Evolutionary conservation across 2,797 vertebrate genomes (phyloP).

Genomic region (Hyperoplus immaculatus): DNA sequence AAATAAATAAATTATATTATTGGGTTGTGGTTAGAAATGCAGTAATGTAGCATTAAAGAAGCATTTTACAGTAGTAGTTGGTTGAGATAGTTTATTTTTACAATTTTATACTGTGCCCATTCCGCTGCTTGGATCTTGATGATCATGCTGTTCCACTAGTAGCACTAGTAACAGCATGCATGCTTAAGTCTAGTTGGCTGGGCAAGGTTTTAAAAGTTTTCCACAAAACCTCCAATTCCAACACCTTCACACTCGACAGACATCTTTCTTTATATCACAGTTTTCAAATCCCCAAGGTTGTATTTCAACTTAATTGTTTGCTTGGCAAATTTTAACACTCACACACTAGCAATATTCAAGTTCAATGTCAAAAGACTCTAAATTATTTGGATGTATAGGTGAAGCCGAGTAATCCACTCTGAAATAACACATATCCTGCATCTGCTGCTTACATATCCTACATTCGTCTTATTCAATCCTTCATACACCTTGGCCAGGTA

Average conservation of each 20-base stretch:
- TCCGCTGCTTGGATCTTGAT: too few relatives aligned
- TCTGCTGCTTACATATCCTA: not conserved
- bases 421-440: not conserved
- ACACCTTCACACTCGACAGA: too few relatives aligned
- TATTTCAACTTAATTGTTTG: too few relatives aligned
- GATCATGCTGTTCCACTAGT: too few relatives aligned
- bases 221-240: too few relatives aligned
- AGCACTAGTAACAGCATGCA: too few relatives aligned
- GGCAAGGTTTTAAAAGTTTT: too few relatives aligned
- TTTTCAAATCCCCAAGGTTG: too few relatives aligned
- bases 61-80: not conserved
- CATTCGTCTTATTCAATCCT: not conserved
- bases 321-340: too few relatives aligned
- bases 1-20: not conserved
- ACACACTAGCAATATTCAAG: too few relatives aligned
- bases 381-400: not conserved
- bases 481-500: not conserved
- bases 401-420: not conserved
- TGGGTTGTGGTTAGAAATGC: not conserved
- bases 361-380: not conserved
- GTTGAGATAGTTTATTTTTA: not conserved
- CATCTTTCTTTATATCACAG: too few relatives aligned
- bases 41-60: not conserved
- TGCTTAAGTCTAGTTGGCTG: too few relatives aligned
- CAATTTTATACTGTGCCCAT: not conserved